Base-by-base conservation (phyloP, 1,140 invertebrate species). In the Drosophila nannoptera region DNA sequence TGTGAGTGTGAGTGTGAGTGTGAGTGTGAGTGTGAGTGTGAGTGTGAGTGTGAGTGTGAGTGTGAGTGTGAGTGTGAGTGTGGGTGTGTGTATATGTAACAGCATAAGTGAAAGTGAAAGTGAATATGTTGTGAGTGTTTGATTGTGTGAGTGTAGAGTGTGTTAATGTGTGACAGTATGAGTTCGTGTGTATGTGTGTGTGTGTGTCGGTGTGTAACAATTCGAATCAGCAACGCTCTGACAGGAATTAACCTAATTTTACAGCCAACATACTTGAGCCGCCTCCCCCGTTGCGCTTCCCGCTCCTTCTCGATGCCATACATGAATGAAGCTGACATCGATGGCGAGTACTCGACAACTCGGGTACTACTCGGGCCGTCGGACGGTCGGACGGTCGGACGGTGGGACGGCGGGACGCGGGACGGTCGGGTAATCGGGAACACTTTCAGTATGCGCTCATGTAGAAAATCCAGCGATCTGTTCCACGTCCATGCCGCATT, bases 221-320 rank as follows among this genome's bases (percentile, higher is more conserved):
- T 73, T 69, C 67, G 65, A 73, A 75, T 81, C 81, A 86, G 81
- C 77, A 77, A 77, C 78, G 68, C 84, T 73, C 67, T 84, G 84
- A 80, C 80, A 73, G 84, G 84, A 84, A 84, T 87, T 87, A 87
- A 87, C 84, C 84, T 84, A 87, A 87, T 87, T 87, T 87, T 75
- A 75, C 72, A 87, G 80, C 69, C 75, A 75, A 64, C 80, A 64
- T 73, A 68, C 59, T 64, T 69, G 61, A 55, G 62, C 72, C 69
- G 62, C 60, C 56, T 38, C 40, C 32, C 11, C 50, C 3, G 22
- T 22, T 22, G 1, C 3, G 22, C 22, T 22, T 29, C 36, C 42
- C 33, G 38, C 7, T 5, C 38, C 12, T 49, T 40, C 6, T 35
- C 55, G 16, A 7, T 52, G 67, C 59, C 48, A 35, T 65, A 65